Evolutionary conservation across 2,113 vertebrate species (phyloP).

Genomic region (Oenanthe oenanthe): DNA sequence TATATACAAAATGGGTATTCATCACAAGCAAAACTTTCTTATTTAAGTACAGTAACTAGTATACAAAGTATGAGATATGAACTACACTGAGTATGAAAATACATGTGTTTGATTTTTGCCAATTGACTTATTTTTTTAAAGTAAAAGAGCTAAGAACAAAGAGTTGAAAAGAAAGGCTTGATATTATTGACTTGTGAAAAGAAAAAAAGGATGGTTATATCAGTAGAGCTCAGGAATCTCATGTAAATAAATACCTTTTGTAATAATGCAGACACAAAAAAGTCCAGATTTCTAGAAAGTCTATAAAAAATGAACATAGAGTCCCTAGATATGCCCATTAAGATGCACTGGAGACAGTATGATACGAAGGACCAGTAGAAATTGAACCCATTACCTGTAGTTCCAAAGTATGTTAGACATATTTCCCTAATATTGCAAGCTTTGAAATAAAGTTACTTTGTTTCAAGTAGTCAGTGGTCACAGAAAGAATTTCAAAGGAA

Average conservation of each 20-base stretch:
- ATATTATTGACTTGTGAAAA: neutral
- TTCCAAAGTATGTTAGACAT: neutral
- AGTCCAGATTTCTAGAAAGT: neutral
- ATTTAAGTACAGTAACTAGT: neutral
- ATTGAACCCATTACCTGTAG: neutral
- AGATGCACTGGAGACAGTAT: neutral
- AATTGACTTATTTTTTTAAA: neutral
- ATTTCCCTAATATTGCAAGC: neutral
- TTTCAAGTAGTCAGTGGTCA: constrained; percentile 12
- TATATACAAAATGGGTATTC: neutral
- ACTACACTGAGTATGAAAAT: neutral
- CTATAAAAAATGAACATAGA: neutral
- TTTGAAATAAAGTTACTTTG: neutral
- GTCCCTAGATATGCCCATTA: neutral
- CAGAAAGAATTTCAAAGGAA: neutral
- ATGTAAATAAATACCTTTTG: neutral
- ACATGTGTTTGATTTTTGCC: neutral
- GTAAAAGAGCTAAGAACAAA: neutral
- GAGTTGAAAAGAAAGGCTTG: neutral
- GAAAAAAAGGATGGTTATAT: neutral
- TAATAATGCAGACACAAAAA: neutral
- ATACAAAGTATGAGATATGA: neutral
- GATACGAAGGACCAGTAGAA: neutral
- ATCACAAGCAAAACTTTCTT: neutral
- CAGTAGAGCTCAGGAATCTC: neutral